Evolutionary conservation across 2,113 vertebrate species (phyloP), one percentile per base, ranked within the genome.

Genomic region (Indicator indicator): DNA sequence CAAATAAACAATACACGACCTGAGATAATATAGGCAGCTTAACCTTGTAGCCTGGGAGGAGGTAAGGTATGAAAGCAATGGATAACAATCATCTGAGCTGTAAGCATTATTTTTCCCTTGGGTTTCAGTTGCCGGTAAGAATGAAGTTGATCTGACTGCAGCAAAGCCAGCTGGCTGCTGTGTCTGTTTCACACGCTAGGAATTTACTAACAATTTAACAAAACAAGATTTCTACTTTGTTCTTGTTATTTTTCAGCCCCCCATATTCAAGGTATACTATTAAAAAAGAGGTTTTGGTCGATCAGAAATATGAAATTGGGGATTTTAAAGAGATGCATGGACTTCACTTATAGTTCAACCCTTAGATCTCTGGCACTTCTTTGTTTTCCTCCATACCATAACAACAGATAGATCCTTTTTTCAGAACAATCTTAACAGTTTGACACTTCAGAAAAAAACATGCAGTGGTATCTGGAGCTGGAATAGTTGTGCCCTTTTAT

Each of bases 91-190:
- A 1, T 75, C 40, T 83, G 83, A 78, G 71, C 38, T 62, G n/a
- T 58, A 88, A 85, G 24, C 8, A 10, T 48, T 91, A 94, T 56
- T 81, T 88, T 75, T 95, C 91, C 73, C 76, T 74, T 86, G 18
- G 54, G 58, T 90, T 95, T 93, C 89, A 94, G 65, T 32, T 78
- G 44, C 65, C 78, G 46, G 69, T 36, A 91, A 90, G 88, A 88
- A 95, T 46, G 69, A 38, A 90, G 54, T 17, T 90, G 79, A 86
- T 78, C 58, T 40, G 84, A 84, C 40, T 55, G 70, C 50, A 94
- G 83, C 44, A 93, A 81, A 93, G 24, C 74, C 76, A 89, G 62
- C 18, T 67, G 81, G 48, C 54, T 73, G n/a, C 17, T 72, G 44
- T 15, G 46, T 50, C 59, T 75, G 36, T 65, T 93, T 72, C 79